Evolutionary conservation across 2,113 vertebrate species (phyloP), one percentile per base, ranked within the genome.

Genomic region (Sterrhoptilus dennistouni): DNA sequence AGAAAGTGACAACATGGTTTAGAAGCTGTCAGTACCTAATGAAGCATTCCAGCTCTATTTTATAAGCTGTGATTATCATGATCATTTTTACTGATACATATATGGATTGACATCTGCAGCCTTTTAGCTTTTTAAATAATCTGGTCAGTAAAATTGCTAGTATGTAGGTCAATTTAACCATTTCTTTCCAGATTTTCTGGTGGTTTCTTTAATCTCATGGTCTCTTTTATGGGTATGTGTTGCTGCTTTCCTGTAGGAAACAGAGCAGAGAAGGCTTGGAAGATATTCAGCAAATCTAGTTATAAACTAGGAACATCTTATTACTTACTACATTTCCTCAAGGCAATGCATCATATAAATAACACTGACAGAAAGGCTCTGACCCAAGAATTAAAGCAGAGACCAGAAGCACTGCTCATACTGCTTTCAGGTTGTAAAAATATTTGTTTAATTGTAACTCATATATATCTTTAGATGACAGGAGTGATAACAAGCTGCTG

Each of bases 31-130:
- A 89, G 64, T 88, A 96, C 70, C 91, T 96, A 97, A 96, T 95
- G 94, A 96, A 96, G 95, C 79, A 96, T 95, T 90, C 93, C 90
- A 95, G 53, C 53, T 96, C 79, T 93, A 53, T 95, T 95, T 94
- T 90, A 94, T 96, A 93, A 92, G 90, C 90, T 95, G 86, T 96
- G 92, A 97, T 96, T 96, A 96, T 96, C 78, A 83, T 90, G 92
- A 97, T 96, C 87, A 96, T 94, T 97, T 89, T 97, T 87, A 82
- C 84, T 93, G 94, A 96, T 80, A 75, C 45, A 35, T 66, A 44
- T 64, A 59, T 47, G 72, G 47, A 64, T 91, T 96, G 90, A 90
- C 88, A 95, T 93, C 72, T 96, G 66, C 33, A 93, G 66, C 35
- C 83, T 93, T 96, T 97, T 86, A 95, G 85, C 71, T 69, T 95